Conservation (phyloP, 2,113 vertebrate genomes). For the Spilogale gracilis region DNA sequence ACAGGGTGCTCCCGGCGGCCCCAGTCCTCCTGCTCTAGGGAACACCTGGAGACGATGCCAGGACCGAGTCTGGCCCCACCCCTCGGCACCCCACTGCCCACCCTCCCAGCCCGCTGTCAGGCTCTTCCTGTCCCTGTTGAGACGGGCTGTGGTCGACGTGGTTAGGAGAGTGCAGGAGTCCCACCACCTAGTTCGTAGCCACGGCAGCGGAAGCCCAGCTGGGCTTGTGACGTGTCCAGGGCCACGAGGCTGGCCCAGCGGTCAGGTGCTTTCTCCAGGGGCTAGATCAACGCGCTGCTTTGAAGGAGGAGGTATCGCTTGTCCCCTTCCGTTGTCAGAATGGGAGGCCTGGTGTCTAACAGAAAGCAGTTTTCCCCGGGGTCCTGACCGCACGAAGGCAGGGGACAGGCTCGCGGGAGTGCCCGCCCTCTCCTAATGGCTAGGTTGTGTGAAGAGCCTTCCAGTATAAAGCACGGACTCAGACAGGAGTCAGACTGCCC, state of each 20-base stretch:
- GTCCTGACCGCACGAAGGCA: not conserved
- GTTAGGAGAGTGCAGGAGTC: not conserved
- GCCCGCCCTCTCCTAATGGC: not conserved
- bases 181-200: not conserved
- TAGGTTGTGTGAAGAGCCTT: not conserved
- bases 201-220: not conserved
- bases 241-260: not conserved
- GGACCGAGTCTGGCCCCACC: not conserved
- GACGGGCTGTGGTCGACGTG: not conserved
- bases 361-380: not conserved
- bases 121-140: not conserved
- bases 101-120: not conserved
- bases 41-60: not conserved
- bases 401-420: fast-evolving
- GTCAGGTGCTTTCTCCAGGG: not conserved
- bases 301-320: not conserved
- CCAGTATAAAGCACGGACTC: not conserved
- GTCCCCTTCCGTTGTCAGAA: not conserved
- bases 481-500: not conserved
- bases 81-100: not conserved
- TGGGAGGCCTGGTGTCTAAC: not conserved
- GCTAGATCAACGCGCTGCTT: not conserved
- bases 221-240: not conserved
- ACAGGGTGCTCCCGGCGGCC: not conserved
- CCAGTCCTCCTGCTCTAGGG: not conserved